Percentiles rank a stretch among this genome's conserved stretches.
Conservation (phyloP, 2,113 vertebrate species). For the Stictonetta naevosa region DNA sequence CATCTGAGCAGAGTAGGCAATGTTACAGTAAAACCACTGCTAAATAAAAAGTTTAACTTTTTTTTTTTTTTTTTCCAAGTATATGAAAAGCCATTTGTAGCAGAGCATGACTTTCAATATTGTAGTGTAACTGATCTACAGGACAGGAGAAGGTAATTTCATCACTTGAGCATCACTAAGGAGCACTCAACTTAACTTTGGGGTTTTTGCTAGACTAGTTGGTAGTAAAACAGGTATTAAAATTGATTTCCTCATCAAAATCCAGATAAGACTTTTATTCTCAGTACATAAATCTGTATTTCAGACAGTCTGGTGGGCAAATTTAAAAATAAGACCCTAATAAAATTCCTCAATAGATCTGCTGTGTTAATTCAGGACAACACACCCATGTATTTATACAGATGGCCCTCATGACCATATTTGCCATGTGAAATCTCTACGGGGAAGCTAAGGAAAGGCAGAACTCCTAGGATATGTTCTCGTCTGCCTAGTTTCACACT, state of each 20-base stretch:
- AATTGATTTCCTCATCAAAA: constrained; percentile 53
- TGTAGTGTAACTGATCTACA: not conserved
- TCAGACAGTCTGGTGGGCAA: constrained; percentile 59
- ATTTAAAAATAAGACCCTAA: constrained; percentile 74
- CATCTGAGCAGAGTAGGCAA: not conserved
- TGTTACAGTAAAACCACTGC: not conserved
- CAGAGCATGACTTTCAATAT: not conserved
- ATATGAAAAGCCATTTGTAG: constrained; percentile 7
- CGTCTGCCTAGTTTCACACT: constrained; percentile 76
- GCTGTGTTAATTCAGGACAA: constrained; percentile 76
- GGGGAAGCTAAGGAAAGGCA: constrained; percentile 72
- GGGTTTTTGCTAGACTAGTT: constrained; percentile 5
- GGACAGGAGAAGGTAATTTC: not conserved
- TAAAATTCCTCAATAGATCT: constrained; percentile 61
- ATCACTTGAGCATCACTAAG: not conserved
- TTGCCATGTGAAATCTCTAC: constrained; percentile 74
- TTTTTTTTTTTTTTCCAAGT: not conserved
- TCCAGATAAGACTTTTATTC: constrained; percentile 30
- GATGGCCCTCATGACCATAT: constrained; percentile 73
- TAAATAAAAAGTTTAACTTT: not conserved
- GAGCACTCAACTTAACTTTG: not conserved
- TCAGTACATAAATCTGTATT: constrained; percentile 41
- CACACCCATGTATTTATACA: constrained; percentile 79
- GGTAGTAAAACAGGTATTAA: constrained; percentile 1
- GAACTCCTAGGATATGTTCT: constrained; percentile 72